Percentiles rank a stretch among this genome's conserved stretches.
Conservation (phyloP, 2,888 invertebrate species). For the Ephialtes manifestator region DNA sequence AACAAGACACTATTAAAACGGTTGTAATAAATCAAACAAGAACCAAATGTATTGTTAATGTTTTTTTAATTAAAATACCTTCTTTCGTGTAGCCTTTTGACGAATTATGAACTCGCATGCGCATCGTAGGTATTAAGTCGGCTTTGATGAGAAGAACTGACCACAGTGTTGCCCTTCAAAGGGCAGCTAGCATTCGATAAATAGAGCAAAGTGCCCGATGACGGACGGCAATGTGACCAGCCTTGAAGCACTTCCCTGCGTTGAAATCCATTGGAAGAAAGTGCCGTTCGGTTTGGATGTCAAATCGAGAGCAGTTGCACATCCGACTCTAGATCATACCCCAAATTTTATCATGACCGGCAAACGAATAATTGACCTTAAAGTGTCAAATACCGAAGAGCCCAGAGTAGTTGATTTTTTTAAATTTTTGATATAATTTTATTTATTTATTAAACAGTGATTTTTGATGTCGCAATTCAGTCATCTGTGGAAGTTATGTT, state of each 20-base stretch:
- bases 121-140: neutral
- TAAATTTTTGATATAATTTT: too few species aligned
- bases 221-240: constrained; percentile 86
- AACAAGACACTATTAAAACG: constrained; percentile 18
- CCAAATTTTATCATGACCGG: neutral
- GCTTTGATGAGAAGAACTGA: constrained; percentile 66
- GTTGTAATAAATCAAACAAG: constrained; percentile 38
- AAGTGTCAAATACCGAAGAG: neutral
- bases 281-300: neutral
- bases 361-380: neutral
- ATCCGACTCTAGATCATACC: neutral
- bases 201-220: constrained; percentile 86
- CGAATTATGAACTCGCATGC: neutral
- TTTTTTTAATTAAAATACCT: constrained; percentile 29
- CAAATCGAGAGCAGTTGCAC: neutral
- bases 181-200: constrained; percentile 86
- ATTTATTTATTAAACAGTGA: neutral
- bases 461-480: too few species aligned
- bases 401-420: too few species aligned
- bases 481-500: too few species aligned
- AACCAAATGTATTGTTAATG: constrained; percentile 24
- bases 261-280: constrained; percentile 4
- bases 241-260: constrained; percentile 19
- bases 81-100: neutral
- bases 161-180: constrained; percentile 87